Evolutionary conservation across 2,888 invertebrate genomes (phyloP), one percentile per base, ranked within the genome.

Genomic region (Pocota personata): DNA sequence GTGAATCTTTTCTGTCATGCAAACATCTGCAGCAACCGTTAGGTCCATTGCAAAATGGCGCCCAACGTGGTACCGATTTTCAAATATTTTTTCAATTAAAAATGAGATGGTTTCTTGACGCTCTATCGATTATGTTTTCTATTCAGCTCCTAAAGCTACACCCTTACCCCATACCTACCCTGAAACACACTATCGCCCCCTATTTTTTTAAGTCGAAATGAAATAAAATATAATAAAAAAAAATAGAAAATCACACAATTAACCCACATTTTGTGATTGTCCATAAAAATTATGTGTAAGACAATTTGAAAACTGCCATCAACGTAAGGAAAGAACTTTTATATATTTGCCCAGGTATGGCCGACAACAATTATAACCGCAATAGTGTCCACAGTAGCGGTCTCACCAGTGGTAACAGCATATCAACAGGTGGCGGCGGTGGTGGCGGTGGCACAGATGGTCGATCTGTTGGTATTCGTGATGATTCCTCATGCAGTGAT

Each of bases 401-500:
- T 55, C 82, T 88, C 67, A 88, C 87, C 64, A 77, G 72, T 48
- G 69, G 69, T 21, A 82, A 82, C 75, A 82, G 76, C 75, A 37
- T 87, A 57, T 64, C 87, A 60, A 58, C 86, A 27, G 37, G 52
- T 30, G 52, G 76, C 21, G 35, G 58, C 66, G 37, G 82, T 48
- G 82, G 88, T 37, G 87, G 89, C 60, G 84, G 88, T 37, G 87
- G 89, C 24, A 87, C 89, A 69, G 89, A 88, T 75, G 89, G 88
- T 76, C 89, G 88, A 71, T 87, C 89, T 21, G 88, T 88, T 76
- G 88, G 89, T 21, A 83, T 88, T 55, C 90, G 90, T 19, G 91
- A 91, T 78, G 92, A 92, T 88, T 91, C 91, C 64, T 91, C 91
- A 24, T 89, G 90, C 67, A 91, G 91, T 86, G 91, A 91, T 66